Evolutionary conservation across 2,113 vertebrate species (phyloP).

Genomic region (Cyphomyrus plagiostoma): DNA sequence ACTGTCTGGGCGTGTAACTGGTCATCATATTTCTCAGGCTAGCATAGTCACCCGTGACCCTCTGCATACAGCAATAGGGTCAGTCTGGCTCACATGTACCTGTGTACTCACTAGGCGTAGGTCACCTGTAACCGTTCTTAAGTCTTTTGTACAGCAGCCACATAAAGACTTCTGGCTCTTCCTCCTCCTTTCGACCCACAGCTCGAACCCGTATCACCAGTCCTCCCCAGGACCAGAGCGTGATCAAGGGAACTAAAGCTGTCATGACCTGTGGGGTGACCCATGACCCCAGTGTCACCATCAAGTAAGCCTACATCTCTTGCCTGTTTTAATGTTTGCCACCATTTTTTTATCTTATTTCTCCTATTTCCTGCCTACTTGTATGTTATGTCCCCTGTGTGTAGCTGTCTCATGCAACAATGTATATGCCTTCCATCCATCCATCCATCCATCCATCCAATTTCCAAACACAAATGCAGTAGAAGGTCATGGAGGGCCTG

Average conservation of each 20-base stretch:
- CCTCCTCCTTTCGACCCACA: slow-evolving; percentile 38
- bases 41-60: neutral
- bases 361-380: neutral
- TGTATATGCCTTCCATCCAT: neutral
- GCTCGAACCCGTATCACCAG: slow-evolving; percentile 87
- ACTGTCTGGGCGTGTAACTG: neutral
- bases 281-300: slow-evolving; percentile 80
- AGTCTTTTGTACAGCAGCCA: neutral
- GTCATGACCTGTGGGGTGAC: slow-evolving; percentile 87
- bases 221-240: slow-evolving; percentile 86
- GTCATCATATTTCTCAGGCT: neutral
- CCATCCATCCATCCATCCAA: neutral
- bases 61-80: neutral
- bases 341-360: too few relatives aligned
- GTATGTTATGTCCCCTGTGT: neutral
- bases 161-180: neutral
- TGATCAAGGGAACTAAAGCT: slow-evolving; percentile 96
- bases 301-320: slow-evolving; percentile 64
- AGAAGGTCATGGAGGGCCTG: neutral
- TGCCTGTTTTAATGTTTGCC: neutral
- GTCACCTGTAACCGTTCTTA: neutral
- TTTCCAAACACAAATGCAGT: neutral
- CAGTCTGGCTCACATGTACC: neutral
- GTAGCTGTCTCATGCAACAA: neutral
- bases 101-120: neutral